phyloP scores from a whole-genome alignment of 2,888 invertebrate genomes.

The Apocheima hispidaria region DNA sequence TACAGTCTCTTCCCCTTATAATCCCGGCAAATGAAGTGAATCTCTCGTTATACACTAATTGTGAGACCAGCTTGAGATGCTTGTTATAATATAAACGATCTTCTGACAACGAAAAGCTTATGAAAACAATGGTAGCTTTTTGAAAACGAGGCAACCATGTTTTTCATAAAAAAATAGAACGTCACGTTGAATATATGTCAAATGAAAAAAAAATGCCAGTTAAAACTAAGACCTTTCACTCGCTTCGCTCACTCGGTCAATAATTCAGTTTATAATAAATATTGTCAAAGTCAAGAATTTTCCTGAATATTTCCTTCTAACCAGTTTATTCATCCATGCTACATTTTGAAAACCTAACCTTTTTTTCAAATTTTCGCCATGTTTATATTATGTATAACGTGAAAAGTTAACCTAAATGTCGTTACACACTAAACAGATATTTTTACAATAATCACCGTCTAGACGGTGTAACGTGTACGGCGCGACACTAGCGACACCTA shows the following conservation, averaged over 20 bases:
- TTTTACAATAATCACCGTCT: conserved; percentile 32
- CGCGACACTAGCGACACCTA: conserved; percentile 31
- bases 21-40: conserved; percentile 24
- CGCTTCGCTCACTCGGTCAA: no score
- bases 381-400: not conserved
- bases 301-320: no score
- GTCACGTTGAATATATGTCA: not conserved
- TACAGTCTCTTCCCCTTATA: conserved; percentile 8
- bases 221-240: no score
- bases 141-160: no score
- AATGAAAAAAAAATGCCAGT: not conserved
- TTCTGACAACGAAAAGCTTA: conserved; percentile 3
- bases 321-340: no score
- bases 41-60: conserved; percentile 23
- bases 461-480: conserved; percentile 24
- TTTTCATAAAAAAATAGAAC: not conserved
- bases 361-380: no score
- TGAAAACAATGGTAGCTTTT: not conserved
- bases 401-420: conserved; percentile 20
- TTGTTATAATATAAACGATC: conserved; percentile 20
- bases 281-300: no score
- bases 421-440: conserved; percentile 27
- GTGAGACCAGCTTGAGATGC: conserved; percentile 16
- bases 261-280: no score
- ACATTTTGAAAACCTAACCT: no score